Evolutionary conservation across 2,797 vertebrate species (phyloP).

Genomic region (Anniella stebbinsi): DNA sequence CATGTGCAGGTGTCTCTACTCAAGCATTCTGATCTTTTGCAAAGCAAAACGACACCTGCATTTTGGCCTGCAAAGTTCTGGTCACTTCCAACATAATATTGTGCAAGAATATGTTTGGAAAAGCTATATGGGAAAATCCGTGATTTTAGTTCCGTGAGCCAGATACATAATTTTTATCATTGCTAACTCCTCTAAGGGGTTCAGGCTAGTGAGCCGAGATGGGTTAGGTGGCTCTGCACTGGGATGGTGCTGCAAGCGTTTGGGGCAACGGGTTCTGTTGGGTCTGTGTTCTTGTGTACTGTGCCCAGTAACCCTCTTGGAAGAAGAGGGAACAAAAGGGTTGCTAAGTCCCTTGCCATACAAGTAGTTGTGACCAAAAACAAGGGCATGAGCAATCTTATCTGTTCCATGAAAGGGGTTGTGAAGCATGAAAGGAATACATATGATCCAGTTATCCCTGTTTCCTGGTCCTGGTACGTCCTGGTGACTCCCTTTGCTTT

Average conservation of each 20-base stretch:
- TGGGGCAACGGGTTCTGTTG: no score
- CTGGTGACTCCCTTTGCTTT: neutral
- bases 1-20: neutral
- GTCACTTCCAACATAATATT: neutral
- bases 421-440: neutral
- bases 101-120: neutral
- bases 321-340: neutral
- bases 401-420: neutral
- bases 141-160: neutral
- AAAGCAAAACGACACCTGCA: neutral
- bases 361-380: neutral
- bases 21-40: neutral
- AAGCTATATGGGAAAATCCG: neutral
- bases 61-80: neutral
- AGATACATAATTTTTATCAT: neutral
- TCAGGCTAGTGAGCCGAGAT: neutral
- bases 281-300: neutral
- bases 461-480: neutral
- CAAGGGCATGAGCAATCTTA: neutral
- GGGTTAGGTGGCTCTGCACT: neutral
- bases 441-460: neutral
- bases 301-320: no score
- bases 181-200: neutral
- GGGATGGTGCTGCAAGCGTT: neutral
- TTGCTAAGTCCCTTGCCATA: neutral